Evolutionary conservation across 1,140 invertebrate genomes (phyloP), one percentile per base, ranked within the genome.

Genomic region (Leptopilina clavipes): DNA sequence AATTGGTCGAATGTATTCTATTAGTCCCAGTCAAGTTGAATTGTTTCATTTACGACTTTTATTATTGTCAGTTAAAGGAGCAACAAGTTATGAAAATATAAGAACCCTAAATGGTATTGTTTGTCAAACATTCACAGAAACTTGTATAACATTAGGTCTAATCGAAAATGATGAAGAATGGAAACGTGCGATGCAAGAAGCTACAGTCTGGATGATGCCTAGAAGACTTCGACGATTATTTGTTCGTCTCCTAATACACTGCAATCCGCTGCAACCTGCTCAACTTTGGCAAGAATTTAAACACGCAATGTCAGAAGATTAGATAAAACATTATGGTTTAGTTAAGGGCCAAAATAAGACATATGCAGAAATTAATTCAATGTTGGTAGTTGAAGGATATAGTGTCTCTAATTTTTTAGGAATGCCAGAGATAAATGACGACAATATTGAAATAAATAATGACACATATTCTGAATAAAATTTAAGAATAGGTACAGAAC

Each of bases 261-360:
- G 73, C 18, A 25, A 70, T 40, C 73, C 76, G 54, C 11, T 31
- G 5, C 9, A 77, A 52, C 48, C 65, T n/a, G 10, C 31, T 14
- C 25, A 70, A 40, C 14, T 73, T 0, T 77, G 72, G 76, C 25
- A 74, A 44, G 52, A 75, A 75, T 78, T 73, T 56, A 71, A 76
- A 71, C 17, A 37, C 14, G 10, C 8, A 6, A 22, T 76, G 44
- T 76, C 75, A 3, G 70, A 76, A 54, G 75, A 76, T 76, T 76
- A 72, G 17, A 43, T 40, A 37, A 9, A 22, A 8, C 18, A 40
- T 6, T 54, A 25, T 31, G 75, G 75, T n/a, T 10, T 31, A 8
- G 9, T 54, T 54, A 10, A 31, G 43, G 75, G 75, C 12, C 3
- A 40, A 72, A 76, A 56, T 14, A 71, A 31, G 40, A 71, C 75